These are phyloP conservation scores for Caenorhabditis briggsae DNA, from an alignment of 1,140 invertebrate species.

Conservation along the genomic window DNA sequence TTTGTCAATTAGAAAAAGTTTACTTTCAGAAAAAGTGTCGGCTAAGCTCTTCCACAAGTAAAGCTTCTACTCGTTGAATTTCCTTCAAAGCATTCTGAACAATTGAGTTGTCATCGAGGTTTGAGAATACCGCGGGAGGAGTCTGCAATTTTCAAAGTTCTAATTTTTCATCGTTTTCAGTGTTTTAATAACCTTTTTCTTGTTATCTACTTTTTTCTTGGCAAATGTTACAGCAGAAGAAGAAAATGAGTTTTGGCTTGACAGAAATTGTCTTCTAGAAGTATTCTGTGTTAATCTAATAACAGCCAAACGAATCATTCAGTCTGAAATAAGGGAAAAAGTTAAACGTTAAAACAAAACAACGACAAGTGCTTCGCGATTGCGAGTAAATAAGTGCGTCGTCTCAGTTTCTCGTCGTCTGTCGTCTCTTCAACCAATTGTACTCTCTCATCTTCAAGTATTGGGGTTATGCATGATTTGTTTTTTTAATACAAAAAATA, in stretches of 20 bases:
- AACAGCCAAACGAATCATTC: neutral
- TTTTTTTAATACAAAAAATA: too few relatives aligned
- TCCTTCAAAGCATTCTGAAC: constrained; percentile 64
- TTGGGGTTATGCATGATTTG: too few relatives aligned
- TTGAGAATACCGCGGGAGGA: constrained; percentile 36
- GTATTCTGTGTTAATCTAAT: neutral
- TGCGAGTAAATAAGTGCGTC: neutral
- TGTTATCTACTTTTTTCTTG: constrained; percentile 50
- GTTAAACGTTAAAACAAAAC: neutral
- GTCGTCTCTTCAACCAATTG: neutral
- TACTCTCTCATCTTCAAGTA: neutral
- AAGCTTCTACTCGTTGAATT: constrained; percentile 65
- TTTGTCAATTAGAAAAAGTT: neutral
- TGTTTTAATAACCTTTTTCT: constrained; percentile 57
- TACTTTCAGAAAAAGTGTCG: constrained; percentile 70
- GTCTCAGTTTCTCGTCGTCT: constrained; percentile 1
- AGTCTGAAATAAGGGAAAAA: neutral
- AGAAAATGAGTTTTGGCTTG: neutral
- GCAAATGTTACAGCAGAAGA: neutral
- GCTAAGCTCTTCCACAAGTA: constrained; percentile 68
- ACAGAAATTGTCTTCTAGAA: neutral
- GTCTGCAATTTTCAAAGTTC: neutral
- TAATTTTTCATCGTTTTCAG: neutral
- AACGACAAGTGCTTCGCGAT: neutral
- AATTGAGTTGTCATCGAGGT: constrained; percentile 40